phyloP scores from a whole-genome alignment of 2,888 invertebrate genomes.

The Drosophila crucigera region DNA sequence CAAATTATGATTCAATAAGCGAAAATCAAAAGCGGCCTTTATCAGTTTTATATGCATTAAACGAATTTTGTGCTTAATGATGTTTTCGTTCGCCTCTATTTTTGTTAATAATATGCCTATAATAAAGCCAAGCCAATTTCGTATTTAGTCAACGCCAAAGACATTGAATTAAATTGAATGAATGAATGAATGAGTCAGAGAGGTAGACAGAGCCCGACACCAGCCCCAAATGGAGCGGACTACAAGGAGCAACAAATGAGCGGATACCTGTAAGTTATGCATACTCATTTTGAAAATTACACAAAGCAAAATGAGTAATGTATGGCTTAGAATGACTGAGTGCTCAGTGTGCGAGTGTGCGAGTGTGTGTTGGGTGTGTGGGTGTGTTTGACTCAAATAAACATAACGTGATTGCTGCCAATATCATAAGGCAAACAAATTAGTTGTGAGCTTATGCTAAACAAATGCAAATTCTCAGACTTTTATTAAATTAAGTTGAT shows the following conservation, averaged over 20 bases:
- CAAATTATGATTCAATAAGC: slow-evolving; percentile 73
- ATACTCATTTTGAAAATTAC: slow-evolving; percentile 64
- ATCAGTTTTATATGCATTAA: slow-evolving; percentile 29
- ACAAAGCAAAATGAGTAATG: slow-evolving; percentile 43
- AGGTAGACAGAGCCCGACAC: slow-evolving; percentile 9
- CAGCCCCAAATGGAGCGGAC: not conserved
- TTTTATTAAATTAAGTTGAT: not conserved
- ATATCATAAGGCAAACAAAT: slow-evolving; percentile 63
- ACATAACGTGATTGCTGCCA: slow-evolving; percentile 70
- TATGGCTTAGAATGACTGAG: slow-evolving; percentile 1
- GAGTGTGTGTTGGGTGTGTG: slow-evolving; percentile 32
- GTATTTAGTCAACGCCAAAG: slow-evolving; percentile 74
- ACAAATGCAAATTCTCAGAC: slow-evolving; percentile 6
- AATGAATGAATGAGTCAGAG: slow-evolving; percentile 7
- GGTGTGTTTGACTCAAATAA: slow-evolving; percentile 35
- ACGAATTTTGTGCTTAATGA: slow-evolving; percentile 42
- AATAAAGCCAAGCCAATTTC: slow-evolving; percentile 70
- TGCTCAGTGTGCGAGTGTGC: slow-evolving; percentile 1
- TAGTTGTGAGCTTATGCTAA: slow-evolving; percentile 65
- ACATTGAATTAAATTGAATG: slow-evolving; percentile 54
- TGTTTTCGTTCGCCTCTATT: slow-evolving; percentile 51
- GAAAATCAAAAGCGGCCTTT: slow-evolving; percentile 43
- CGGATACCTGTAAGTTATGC: slow-evolving; percentile 47
- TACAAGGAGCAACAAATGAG: slow-evolving; percentile 12
- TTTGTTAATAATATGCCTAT: slow-evolving; percentile 71